Conservation (phyloP, 2,797 vertebrate species). For the Sebastes vulpes region DNA sequence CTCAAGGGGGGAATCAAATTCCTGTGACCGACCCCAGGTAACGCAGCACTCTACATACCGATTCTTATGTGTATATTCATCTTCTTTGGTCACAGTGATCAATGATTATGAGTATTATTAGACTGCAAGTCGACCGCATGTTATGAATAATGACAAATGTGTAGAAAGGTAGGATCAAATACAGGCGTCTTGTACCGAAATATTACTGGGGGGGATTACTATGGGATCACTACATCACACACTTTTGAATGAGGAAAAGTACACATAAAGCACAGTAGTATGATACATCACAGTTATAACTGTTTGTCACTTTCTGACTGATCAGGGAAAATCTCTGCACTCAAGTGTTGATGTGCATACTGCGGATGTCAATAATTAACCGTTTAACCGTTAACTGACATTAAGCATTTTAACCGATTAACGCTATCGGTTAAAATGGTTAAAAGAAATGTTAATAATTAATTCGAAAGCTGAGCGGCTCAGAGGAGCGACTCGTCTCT, state of each 20-base stretch:
- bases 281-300: background rate
- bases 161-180: background rate
- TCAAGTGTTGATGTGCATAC: too few species aligned
- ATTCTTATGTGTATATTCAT: background rate
- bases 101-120: background rate
- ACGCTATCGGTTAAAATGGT: too few species aligned
- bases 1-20: background rate
- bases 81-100: background rate
- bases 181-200: background rate
- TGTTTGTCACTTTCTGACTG: too few species aligned
- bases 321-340: too few species aligned
- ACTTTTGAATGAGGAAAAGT: background rate
- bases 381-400: too few species aligned
- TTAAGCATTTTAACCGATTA: too few species aligned
- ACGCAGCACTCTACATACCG: background rate
- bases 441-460: too few species aligned
- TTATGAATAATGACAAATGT: background rate
- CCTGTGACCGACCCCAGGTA: background rate
- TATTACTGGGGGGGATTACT: background rate
- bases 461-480: too few species aligned
- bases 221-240: background rate
- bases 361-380: too few species aligned
- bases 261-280: background rate
- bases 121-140: background rate
- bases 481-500: too few species aligned